Conservation (phyloP, 1,140 invertebrate species). For the Melipona quadrifasciata region DNA sequence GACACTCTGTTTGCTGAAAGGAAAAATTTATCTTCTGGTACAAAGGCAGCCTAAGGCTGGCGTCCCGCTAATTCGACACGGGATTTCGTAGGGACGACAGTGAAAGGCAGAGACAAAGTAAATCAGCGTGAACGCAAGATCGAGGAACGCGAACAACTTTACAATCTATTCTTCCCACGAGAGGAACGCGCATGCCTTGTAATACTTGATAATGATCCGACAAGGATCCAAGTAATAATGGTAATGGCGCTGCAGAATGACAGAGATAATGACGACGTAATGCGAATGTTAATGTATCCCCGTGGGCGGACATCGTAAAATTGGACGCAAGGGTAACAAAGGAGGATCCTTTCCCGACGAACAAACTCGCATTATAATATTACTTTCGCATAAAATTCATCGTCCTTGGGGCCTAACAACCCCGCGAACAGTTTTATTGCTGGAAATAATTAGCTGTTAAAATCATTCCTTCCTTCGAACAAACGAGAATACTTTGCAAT, state of each 20-base stretch:
- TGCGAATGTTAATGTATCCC: conserved; percentile 49
- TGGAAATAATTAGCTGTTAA: neutral
- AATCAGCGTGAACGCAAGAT: conserved; percentile 45
- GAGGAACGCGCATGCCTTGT: conserved; percentile 42
- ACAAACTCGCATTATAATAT: conserved; percentile 35
- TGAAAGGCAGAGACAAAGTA: conserved; percentile 33
- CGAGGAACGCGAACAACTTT: conserved; percentile 40
- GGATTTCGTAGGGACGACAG: neutral
- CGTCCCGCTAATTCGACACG: neutral
- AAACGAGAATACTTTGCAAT: neutral
- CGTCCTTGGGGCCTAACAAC: neutral
- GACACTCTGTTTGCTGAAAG: too few relatives aligned
- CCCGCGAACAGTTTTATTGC: conserved; percentile 7
- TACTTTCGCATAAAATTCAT: conserved; percentile 30
- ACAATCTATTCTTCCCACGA: conserved; percentile 53
- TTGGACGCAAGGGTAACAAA: conserved; percentile 40
- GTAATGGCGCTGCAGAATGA: conserved; percentile 47
- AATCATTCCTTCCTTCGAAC: neutral
- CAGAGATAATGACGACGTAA: conserved; percentile 56
- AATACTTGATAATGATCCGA: conserved; percentile 55
- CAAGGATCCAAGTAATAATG: conserved; percentile 52
- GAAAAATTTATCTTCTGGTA: neutral
- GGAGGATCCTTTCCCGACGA: neutral
- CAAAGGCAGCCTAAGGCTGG: neutral
- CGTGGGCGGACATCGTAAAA: conserved; percentile 51